Conservation (phyloP, 2,113 vertebrate species). For the Calypte anna region DNA sequence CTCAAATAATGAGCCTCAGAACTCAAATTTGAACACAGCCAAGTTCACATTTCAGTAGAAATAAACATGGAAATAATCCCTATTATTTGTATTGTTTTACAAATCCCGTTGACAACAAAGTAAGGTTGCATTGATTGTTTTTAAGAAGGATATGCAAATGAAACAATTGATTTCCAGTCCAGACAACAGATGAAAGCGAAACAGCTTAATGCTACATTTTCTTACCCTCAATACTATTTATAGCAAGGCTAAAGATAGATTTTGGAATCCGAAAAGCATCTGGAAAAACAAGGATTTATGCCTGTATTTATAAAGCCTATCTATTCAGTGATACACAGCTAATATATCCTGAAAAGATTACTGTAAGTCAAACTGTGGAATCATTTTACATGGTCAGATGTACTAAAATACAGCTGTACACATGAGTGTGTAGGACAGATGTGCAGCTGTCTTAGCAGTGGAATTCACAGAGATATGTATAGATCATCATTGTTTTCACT, state of each 20-base stretch:
- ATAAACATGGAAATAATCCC: not conserved
- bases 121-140: conserved; percentile 1
- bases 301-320: not conserved
- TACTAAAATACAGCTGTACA: not conserved
- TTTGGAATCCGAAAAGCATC: not conserved
- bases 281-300: not conserved
- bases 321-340: not conserved
- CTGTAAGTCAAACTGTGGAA: not conserved
- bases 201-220: conserved; percentile 21
- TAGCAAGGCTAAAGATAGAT: not conserved
- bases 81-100: not conserved
- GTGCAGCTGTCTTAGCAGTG: not conserved
- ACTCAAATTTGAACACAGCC: not conserved
- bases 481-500: not conserved
- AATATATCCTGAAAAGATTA: not conserved
- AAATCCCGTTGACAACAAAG: not conserved
- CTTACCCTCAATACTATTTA: not conserved
- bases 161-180: conserved; percentile 1
- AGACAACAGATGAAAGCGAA: not conserved
- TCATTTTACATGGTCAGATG: not conserved
- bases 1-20: not conserved
- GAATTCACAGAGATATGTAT: fast-evolving
- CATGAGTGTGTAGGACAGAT: not conserved
- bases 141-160: not conserved
- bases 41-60: not conserved